phyloP scores from a whole-genome alignment of 2,888 invertebrate genomes.

The Heliconius ethilla region DNA sequence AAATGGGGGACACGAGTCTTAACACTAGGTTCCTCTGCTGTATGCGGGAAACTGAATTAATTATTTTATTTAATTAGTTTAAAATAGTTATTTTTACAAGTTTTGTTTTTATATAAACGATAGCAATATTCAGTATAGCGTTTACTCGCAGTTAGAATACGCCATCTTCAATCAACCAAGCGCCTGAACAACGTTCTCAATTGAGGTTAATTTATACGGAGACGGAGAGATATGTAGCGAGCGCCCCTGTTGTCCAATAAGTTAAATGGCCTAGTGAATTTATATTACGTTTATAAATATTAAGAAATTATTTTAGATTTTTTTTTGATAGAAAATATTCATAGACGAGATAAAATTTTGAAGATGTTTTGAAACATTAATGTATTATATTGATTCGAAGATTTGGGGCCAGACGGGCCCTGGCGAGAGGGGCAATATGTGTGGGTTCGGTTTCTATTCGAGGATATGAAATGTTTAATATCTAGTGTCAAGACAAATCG shows the following conservation, averaged over 20 bases:
- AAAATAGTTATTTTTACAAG: constrained; percentile 17
- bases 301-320: constrained; percentile 33
- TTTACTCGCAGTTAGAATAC: constrained; percentile 64
- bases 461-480: no score
- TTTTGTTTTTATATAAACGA: constrained; percentile 58
- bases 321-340: no score
- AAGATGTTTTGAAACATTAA: constrained; percentile 1
- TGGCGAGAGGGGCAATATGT: not conserved
- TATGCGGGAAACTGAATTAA: no score
- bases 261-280: constrained; percentile 66
- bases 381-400: not conserved
- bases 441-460: no score
- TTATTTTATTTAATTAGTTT: not conserved
- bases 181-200: constrained; percentile 78
- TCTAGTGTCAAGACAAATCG: no score
- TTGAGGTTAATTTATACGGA: constrained; percentile 81
- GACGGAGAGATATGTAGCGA: constrained; percentile 77
- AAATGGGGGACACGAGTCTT: no score
- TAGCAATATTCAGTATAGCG: constrained; percentile 47
- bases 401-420: not conserved
- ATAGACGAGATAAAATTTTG: constrained; percentile 26
- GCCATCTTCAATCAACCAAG: constrained; percentile 78
- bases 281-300: constrained; percentile 47
- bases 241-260: constrained; percentile 77
- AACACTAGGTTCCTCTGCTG: no score